phyloP scores from a whole-genome alignment of 2,113 vertebrate genomes.

The Syrmaticus mikado region DNA sequence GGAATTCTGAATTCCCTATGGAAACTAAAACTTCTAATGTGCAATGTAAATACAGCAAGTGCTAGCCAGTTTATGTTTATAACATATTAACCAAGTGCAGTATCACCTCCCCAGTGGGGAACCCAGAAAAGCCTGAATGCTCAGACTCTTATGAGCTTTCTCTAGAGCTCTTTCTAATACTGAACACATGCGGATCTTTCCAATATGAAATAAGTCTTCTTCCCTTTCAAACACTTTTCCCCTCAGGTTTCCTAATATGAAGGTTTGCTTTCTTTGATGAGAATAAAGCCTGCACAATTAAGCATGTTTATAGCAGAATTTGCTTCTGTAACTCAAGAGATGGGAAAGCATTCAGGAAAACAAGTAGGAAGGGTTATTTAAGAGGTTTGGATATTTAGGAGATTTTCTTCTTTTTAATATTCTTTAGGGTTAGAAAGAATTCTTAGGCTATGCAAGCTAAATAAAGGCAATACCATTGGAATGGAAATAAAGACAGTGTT shows the following conservation, averaged over 20 bases:
- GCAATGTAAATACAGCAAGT: constrained; percentile 41
- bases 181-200: constrained; percentile 12
- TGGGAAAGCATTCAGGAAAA: background rate
- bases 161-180: background rate
- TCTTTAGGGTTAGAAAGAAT: background rate
- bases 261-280: constrained; percentile 18
- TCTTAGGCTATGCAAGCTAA: background rate
- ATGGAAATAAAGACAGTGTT: background rate
- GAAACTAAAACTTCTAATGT: constrained; percentile 17
- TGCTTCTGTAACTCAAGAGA: background rate
- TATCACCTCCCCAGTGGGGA: background rate
- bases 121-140: background rate
- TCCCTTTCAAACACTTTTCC: background rate
- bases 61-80: constrained; percentile 35
- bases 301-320: background rate
- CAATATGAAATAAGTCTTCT: background rate
- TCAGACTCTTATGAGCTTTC: background rate
- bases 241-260: constrained; percentile 30
- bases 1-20: constrained; percentile 43
- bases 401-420: background rate
- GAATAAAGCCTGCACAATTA: constrained; percentile 3
- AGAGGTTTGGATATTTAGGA: rapidly evolving
- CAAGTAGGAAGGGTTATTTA: background rate
- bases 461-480: background rate
- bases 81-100: constrained; percentile 13